These are phyloP conservation scores for Malurus splendens DNA, from an alignment of 2,797 vertebrate species.

Conservation along the genomic window DNA sequence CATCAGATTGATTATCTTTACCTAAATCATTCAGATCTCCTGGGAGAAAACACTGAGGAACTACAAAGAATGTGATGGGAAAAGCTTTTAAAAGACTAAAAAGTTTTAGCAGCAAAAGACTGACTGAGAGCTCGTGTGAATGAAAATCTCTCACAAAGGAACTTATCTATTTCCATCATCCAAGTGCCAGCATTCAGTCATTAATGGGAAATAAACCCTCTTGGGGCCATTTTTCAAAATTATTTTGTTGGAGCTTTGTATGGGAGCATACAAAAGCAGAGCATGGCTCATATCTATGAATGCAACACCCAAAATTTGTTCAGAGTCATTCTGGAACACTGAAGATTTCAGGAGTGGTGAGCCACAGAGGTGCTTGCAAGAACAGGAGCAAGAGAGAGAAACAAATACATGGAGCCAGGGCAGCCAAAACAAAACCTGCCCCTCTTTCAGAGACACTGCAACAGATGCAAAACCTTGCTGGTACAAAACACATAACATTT, in stretches of 20 bases:
- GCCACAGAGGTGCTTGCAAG: neutral
- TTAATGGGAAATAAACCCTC: neutral
- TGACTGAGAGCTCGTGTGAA: neutral
- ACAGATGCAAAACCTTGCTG: rapidly evolving
- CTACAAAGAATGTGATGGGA: neutral
- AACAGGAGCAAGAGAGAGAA: neutral
- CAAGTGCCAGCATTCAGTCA: neutral
- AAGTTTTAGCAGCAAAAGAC: neutral
- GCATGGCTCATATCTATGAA: neutral
- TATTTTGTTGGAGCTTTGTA: neutral
- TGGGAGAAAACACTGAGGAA: neutral
- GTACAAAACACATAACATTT: neutral
- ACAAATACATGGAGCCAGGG: neutral
- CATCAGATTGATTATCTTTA: slow-evolving; percentile 27
- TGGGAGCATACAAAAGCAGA: neutral
- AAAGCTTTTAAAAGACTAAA: neutral
- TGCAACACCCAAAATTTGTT: neutral
- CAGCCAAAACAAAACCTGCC: neutral
- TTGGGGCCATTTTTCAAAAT: neutral
- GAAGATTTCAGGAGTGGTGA: neutral
- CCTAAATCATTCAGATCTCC: neutral
- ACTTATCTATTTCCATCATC: neutral
- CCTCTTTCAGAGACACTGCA: neutral
- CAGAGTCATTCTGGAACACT: neutral
- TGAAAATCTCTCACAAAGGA: neutral